Conservation (phyloP, 2,797 vertebrate species). For the Thamnophis elegans region DNA sequence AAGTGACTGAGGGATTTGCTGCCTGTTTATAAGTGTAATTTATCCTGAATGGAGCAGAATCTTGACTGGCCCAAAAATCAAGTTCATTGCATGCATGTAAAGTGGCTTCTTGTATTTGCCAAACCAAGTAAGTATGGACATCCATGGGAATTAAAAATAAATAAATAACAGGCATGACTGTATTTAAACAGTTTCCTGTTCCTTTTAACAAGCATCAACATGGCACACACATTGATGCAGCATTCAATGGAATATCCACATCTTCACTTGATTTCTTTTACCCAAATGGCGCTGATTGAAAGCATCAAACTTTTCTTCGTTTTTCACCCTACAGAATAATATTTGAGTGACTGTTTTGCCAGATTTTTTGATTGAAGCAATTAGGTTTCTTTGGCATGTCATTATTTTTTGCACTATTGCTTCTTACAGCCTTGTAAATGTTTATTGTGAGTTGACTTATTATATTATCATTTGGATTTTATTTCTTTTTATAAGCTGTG, state of each 20-base stretch:
- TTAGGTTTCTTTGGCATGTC: background rate
- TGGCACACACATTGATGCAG: background rate
- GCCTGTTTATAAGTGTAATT: background rate
- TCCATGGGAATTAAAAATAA: background rate
- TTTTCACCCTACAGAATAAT: background rate
- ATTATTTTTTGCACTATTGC: background rate
- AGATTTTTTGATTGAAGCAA: background rate
- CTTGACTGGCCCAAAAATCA: background rate
- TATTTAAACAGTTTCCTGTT: background rate
- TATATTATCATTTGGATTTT: background rate
- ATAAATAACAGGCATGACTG: background rate
- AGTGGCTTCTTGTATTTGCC: background rate
- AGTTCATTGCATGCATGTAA: background rate
- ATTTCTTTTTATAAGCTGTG: background rate
- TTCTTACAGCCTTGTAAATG: background rate
- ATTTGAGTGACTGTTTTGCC: background rate
- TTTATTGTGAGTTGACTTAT: background rate
- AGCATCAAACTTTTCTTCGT: background rate
- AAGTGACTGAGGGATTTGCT: background rate
- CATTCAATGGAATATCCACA: background rate
- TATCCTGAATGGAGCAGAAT: background rate
- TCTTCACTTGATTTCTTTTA: background rate
- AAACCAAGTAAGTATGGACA: background rate
- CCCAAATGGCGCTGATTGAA: background rate
- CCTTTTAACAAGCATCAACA: background rate